These are phyloP conservation scores for Conops quadrifasciatus DNA, from an alignment of 2,888 invertebrate species.

Conservation along the genomic window DNA sequence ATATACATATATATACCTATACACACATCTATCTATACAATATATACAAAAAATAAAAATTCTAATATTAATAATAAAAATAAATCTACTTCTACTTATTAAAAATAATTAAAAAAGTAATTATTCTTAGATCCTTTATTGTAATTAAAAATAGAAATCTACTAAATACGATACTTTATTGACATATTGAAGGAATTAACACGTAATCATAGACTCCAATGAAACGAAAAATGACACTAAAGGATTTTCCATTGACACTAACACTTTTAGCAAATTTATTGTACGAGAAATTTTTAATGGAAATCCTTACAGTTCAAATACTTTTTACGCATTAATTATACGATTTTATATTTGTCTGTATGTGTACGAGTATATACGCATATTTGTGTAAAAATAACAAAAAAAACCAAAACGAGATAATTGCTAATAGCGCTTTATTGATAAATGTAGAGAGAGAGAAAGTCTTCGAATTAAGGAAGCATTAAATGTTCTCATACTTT, in stretches of 20 bases:
- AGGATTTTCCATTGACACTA: background rate
- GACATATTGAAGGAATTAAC: background rate
- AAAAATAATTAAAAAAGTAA: background rate
- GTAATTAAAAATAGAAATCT: background rate
- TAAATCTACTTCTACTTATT: background rate
- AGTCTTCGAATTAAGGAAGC: no score
- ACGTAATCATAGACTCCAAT: background rate
- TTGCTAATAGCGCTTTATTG: background rate
- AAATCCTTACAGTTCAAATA: background rate
- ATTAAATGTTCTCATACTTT: background rate
- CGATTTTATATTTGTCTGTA: background rate
- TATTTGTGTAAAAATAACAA: background rate
- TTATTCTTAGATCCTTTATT: background rate
- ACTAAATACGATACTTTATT: background rate
- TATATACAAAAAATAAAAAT: conserved; percentile 9
- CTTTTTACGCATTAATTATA: conserved; percentile 1
- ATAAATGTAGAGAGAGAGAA: no score
- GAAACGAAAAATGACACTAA: background rate
- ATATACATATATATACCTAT: background rate
- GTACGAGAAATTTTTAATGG: background rate
- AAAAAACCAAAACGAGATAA: background rate
- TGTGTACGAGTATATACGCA: background rate
- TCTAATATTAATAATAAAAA: background rate
- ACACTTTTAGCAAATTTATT: background rate
- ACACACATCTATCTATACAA: conserved; percentile 6